phyloP scores from a whole-genome alignment of 2,113 vertebrate species.

The Lates calcarifer region DNA sequence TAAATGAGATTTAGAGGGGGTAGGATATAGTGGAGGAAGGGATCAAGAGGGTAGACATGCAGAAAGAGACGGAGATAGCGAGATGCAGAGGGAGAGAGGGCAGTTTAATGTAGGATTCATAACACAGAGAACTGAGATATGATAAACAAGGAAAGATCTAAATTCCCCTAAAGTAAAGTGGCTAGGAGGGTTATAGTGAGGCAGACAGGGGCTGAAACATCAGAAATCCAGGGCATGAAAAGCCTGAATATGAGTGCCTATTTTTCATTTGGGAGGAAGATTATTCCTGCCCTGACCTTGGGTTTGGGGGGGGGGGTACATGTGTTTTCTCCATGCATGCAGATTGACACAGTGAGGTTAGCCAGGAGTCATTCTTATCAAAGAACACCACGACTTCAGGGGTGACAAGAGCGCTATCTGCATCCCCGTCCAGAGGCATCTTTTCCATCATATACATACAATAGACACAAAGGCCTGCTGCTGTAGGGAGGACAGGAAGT shows the following conservation, averaged over 20 bases:
- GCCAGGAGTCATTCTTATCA: conserved; percentile 65
- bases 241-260: conserved; percentile 43
- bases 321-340: conserved; percentile 43
- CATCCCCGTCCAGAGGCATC: conserved; percentile 40
- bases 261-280: conserved; percentile 52
- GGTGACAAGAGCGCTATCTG: conserved; percentile 17
- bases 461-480: conserved; percentile 47
- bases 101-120: conserved; percentile 63
- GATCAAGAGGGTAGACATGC: conserved; percentile 77
- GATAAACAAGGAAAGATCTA: conserved; percentile 63
- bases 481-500: conserved; percentile 54
- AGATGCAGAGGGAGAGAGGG: conserved; percentile 57
- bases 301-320: conserved; percentile 19
- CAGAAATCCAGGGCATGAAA: conserved; percentile 47
- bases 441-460: conserved; percentile 61
- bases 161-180: conserved; percentile 63
- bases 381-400: conserved; percentile 38
- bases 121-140: conserved; percentile 55
- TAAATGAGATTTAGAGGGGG: conserved; percentile 83
- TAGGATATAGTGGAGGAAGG: conserved; percentile 70
- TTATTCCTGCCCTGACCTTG: conserved; percentile 50
- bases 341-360: conserved; percentile 43
- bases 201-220: conserved; percentile 46
- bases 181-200: conserved; percentile 20
- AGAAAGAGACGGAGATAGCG: conserved; percentile 52